Evolutionary conservation across 2,113 vertebrate genomes (phyloP).

Genomic region (Girardinichthys multiradiatus): DNA sequence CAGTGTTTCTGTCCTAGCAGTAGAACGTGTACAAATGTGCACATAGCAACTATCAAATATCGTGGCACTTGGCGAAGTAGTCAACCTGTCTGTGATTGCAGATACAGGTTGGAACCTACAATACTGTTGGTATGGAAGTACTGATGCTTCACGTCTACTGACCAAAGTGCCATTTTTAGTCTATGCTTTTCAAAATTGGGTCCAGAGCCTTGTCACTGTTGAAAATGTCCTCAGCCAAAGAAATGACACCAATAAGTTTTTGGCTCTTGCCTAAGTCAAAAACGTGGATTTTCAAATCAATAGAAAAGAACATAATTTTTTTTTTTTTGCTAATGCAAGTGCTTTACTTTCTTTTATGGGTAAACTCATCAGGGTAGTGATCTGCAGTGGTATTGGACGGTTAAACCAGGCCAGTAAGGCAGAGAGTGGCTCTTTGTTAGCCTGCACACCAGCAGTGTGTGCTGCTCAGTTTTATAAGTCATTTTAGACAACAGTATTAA

Average conservation of each 20-base stretch:
- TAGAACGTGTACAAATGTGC: slow-evolving; percentile 63
- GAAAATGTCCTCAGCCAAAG: slow-evolving; percentile 71
- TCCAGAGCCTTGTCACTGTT: slow-evolving; percentile 62
- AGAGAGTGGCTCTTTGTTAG: too few relatives aligned
- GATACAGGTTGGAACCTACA: slow-evolving; percentile 72
- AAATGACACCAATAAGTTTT: slow-evolving; percentile 63
- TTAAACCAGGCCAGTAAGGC: too few relatives aligned
- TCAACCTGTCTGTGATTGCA: slow-evolving; percentile 72
- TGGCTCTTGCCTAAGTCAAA: slow-evolving; percentile 73
- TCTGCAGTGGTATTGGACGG: slow-evolving; percentile 76
- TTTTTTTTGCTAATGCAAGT: slow-evolving; percentile 64
- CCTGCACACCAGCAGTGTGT: too few relatives aligned
- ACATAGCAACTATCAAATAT: slow-evolving; percentile 45
- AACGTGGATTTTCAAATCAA: slow-evolving; percentile 68
- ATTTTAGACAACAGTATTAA: too few relatives aligned
- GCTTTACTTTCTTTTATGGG: slow-evolving; percentile 54
- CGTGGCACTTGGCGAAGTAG: slow-evolving; percentile 54
- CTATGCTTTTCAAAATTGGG: slow-evolving; percentile 65
- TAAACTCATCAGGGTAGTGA: slow-evolving; percentile 59
- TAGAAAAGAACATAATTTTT: slow-evolving; percentile 32
- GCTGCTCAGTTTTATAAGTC: too few relatives aligned
- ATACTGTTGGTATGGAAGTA: slow-evolving; percentile 73
- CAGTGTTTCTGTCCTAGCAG: slow-evolving; percentile 57
- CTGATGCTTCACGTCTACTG: slow-evolving; percentile 22
- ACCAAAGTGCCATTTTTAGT: slow-evolving; percentile 63